These are phyloP conservation scores for Neoaliturus tenellus DNA, from an alignment of 2,888 invertebrate species.

Conservation along the genomic window DNA sequence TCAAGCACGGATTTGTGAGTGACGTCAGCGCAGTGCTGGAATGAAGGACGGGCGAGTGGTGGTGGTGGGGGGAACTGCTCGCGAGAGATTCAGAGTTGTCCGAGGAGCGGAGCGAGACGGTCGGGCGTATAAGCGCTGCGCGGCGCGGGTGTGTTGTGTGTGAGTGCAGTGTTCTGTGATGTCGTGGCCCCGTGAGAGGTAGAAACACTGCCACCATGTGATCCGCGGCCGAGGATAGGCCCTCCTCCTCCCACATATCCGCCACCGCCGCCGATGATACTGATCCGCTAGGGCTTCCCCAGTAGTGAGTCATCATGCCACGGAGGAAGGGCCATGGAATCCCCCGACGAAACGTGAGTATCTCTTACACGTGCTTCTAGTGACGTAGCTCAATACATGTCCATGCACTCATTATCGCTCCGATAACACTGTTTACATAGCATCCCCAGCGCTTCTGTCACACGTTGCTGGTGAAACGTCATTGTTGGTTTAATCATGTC, in stretches of 20 bases:
- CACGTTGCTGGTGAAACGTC: not conserved
- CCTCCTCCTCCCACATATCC: slow-evolving; percentile 13
- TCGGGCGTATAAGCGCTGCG: no score
- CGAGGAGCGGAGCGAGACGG: slow-evolving; percentile 22
- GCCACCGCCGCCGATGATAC: not conserved
- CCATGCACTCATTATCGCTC: not conserved
- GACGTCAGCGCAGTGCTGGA: slow-evolving; percentile 54
- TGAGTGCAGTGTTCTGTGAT: slow-evolving; percentile 40
- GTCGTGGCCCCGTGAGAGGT: not conserved
- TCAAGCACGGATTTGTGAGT: slow-evolving; percentile 56
- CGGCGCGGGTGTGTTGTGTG: not conserved
- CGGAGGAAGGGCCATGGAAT: slow-evolving; percentile 59
- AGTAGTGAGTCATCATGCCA: slow-evolving; percentile 59
- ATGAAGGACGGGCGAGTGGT: slow-evolving; percentile 53
- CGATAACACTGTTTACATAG: no score
- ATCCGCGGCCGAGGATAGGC: not conserved
- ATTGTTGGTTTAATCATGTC: not conserved
- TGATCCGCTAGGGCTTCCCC: not conserved
- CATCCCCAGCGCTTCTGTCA: no score
- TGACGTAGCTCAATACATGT: slow-evolving; percentile 28
- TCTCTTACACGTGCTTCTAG: slow-evolving; percentile 6
- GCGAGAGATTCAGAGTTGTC: not conserved
- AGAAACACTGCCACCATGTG: slow-evolving; percentile 15
- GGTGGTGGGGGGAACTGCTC: slow-evolving; percentile 21
- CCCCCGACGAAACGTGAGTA: slow-evolving; percentile 62